These are phyloP conservation scores for Calyptomena viridis DNA, from an alignment of 2,113 vertebrate genomes.

Conservation along the genomic window DNA sequence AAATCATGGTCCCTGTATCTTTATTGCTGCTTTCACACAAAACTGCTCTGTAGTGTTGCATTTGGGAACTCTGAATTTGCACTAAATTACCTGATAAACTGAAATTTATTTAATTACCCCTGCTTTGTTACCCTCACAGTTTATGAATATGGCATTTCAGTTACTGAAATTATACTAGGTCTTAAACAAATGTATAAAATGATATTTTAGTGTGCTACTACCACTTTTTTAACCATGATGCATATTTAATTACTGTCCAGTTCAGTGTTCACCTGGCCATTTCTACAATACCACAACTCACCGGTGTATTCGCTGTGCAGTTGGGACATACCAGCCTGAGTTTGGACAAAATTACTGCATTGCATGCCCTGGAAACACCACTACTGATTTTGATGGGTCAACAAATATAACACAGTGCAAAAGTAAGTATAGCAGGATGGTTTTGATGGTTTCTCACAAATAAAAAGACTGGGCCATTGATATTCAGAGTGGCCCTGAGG, in stretches of 20 bases:
- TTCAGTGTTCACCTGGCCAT: constrained; percentile 97
- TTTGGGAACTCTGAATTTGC: background rate
- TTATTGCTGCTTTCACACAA: background rate
- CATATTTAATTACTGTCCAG: constrained; percentile 62
- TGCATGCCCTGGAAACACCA: constrained; percentile 93
- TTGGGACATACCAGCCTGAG: constrained; percentile 88
- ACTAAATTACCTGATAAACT: background rate
- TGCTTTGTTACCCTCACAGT: background rate
- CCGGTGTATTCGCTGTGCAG: constrained; percentile 90
- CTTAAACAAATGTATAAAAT: background rate
- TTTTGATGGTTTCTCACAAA: background rate
- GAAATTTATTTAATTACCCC: background rate
- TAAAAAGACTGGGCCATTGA: background rate
- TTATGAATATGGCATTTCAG: background rate
- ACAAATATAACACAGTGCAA: constrained; percentile 96
- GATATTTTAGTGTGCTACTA: background rate
- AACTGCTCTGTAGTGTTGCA: background rate
- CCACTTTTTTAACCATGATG: background rate
- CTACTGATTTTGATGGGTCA: constrained; percentile 95
- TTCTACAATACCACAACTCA: constrained; percentile 95
- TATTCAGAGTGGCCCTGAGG: background rate
- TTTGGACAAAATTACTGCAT: constrained; percentile 94
- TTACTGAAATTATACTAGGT: background rate
- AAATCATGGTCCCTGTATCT: background rate
- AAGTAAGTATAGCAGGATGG: constrained; percentile 77